Percentiles rank a stretch among this genome's conserved stretches.
These are phyloP conservation scores for Hemibagrus wyckioides DNA, from an alignment of 2,113 vertebrate species.

Conservation along the genomic window DNA sequence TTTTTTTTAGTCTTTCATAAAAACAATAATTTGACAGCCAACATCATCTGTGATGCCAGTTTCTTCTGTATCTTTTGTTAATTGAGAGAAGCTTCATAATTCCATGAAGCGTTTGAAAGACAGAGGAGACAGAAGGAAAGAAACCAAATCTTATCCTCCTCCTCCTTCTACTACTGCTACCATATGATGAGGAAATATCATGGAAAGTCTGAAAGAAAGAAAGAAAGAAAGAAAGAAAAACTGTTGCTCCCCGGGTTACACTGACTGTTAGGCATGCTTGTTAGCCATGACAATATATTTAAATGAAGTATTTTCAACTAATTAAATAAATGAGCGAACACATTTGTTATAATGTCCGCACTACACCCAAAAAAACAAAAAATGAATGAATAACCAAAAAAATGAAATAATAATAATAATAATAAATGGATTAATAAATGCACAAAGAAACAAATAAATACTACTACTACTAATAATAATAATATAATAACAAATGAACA, in stretches of 20 bases:
- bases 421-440: too few relatives aligned
- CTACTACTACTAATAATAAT: too few relatives aligned
- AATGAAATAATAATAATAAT: too few relatives aligned
- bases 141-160: not conserved
- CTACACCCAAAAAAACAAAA: too few relatives aligned
- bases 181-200: too few relatives aligned
- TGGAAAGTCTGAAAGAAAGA: too few relatives aligned
- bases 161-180: not conserved
- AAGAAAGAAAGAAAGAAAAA: too few relatives aligned
- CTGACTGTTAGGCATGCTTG: not conserved
- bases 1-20: conserved; percentile 97
- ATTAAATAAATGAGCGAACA: too few relatives aligned
- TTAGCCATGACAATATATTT: not conserved
- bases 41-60: conserved; percentile 69
- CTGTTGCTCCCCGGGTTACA: not conserved
- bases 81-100: not conserved
- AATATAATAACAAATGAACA: too few relatives aligned
- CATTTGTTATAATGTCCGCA: too few relatives aligned
- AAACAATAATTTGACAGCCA: conserved; percentile 98
- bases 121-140: not conserved
- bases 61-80: not conserved
- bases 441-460: too few relatives aligned
- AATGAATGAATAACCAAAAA: too few relatives aligned
- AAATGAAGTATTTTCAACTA: not conserved
- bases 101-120: not conserved